Evolutionary conservation across 1,140 invertebrate species (phyloP).

Genomic region (Saccostrea glomerata): DNA sequence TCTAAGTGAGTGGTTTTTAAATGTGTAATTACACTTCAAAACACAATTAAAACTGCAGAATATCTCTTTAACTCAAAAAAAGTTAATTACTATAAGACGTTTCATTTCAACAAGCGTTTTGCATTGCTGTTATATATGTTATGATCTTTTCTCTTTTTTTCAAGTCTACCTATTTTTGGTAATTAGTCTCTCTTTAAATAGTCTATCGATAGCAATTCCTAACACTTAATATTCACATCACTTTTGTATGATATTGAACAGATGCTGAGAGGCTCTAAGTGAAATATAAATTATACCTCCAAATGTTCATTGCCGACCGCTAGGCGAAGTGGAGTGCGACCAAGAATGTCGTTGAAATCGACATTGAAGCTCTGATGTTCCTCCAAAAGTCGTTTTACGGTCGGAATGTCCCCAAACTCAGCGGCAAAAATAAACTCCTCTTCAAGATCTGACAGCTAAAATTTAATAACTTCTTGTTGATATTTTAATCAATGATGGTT

Average conservation of each 20-base stretch:
- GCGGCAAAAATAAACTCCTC: conserved; percentile 74
- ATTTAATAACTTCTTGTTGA: background rate
- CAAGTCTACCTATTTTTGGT: background rate
- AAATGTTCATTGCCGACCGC: conserved; percentile 77
- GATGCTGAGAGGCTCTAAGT: background rate
- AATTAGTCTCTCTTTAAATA: background rate
- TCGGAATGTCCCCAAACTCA: conserved; percentile 75
- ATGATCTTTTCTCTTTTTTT: background rate
- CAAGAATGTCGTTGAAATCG: conserved; percentile 73
- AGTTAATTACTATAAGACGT: background rate
- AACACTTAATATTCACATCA: background rate
- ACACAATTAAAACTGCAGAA: background rate
- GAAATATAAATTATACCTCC: conserved; percentile 66
- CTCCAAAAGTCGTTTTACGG: conserved; percentile 69
- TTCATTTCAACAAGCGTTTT: background rate
- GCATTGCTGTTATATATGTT: background rate
- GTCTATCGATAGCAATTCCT: background rate
- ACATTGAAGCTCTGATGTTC: conserved; percentile 72
- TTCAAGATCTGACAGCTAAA: conserved; percentile 68
- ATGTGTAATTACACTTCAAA: background rate
- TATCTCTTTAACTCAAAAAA: background rate
- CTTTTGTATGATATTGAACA: background rate
- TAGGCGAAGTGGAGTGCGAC: conserved; percentile 72
- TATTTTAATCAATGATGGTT: too few species aligned
- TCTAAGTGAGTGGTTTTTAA: background rate